Evolutionary conservation across 64 coral and sea anemone genomes (phyloP), one percentile per base, ranked within the genome.

Genomic region (Acropora yongei): DNA sequence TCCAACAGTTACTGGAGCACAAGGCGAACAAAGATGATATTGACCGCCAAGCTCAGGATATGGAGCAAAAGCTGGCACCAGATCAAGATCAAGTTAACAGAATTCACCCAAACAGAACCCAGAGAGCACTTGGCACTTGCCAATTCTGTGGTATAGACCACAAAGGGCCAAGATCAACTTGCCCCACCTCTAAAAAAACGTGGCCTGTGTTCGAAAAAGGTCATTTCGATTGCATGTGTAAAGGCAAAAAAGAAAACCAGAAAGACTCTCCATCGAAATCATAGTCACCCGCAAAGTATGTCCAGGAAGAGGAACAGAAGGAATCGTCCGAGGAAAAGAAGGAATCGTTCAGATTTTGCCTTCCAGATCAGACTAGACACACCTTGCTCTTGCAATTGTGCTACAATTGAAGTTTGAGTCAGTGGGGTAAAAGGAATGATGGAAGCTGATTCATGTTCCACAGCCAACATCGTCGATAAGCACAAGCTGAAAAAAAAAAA

Each of bases 171-270:
- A 51, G 72, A 77, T 75, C 86, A 53, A 51, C 48, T 4, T 88
- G 86, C 47, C 73, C 86, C 7, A 16, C 72, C 4, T 53, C 73
- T 20, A 73, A 19, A 76, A 88, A 88, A 58, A 88, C 47, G 86
- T 42, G 11, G 53, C 20, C n/a, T 40, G 14, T 88, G 86, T 41
- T 88, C 86, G 13, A 88, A n/a, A 88, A 43, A 3, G 72, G 86
- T 55, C 86, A 88, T 75, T 88, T 88, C 14, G 86, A 72, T 40
- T 8, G 72, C 45, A 76, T 88, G 86, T 88, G 86, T 40, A 49
- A 75, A 53, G 72, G 46, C 16, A 73, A 49, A 39, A 49, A 76
- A 39, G 17, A 88, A 63, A n/a, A n/a, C 10, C 80, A 46, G 45
- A 78, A 48, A 47, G 44, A 76, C 41, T 43, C 74, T 53, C 47